Evolutionary conservation across 2,113 vertebrate genomes (phyloP), one percentile per base, ranked within the genome.

Genomic region (Gymnarchus niloticus): DNA sequence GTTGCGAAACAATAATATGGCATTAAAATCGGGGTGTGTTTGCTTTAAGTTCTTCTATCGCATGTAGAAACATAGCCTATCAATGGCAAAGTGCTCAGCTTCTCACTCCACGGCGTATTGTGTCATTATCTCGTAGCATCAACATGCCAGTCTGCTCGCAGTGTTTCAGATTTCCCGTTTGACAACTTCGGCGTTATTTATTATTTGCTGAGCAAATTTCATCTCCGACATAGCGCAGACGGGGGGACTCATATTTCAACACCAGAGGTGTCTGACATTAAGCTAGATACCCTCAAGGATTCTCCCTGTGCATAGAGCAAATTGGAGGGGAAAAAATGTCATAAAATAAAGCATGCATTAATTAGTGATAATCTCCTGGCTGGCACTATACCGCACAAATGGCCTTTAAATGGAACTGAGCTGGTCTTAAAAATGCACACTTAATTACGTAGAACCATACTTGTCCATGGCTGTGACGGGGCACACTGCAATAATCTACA

Each of bases 251-350:
- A 51, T 81, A 51, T 81, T 73, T 51, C 48, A 51, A n/a, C 8
- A 14, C 44, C 77, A 81, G 77, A 46, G 46, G 77, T 48, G 77
- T n/a, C 41, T 49, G 46, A 44, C n/a, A 81, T 81, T 81, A 81
- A 81, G 44, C 48, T 80, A 80, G 77, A 48, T 23, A 25, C 23
- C 44, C 76, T 2, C 23, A 41, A n/a, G 65, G 65, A 23, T n/a
- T 44, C 77, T 14, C 23, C 12, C 8, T 49, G 46, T 25, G 23
- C 76, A 80, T 23, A 21, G 65, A 41, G 28, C 65, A 73, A 73
- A 73, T 73, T 41, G 65, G 33, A 33, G 33, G n/a, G n/a, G n/a
- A 14, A 28, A 6, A 21, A 19, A 73, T 73, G 33, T 17, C 21
- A n/a, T n/a, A 49, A 49, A n/a, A 48, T 80, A 41, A 25, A 78